Evolutionary conservation across 1,140 invertebrate genomes (phyloP), one percentile per base, ranked within the genome.

Genomic region (Globodera ellingtonae): DNA sequence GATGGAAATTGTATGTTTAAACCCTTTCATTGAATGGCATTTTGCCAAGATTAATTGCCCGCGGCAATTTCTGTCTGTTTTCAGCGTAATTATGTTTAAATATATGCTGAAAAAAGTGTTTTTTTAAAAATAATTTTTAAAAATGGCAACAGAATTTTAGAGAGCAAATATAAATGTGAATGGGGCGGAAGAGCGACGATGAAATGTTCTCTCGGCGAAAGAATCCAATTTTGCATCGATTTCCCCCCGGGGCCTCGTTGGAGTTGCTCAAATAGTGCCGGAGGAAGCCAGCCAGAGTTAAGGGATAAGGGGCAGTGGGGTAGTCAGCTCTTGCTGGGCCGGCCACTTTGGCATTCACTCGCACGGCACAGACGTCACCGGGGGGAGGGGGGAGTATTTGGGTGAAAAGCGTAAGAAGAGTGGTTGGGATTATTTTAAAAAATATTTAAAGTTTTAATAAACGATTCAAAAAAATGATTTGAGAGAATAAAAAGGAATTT

Each of bases 161-260:
- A 3, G 56, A 10, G 56, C 13, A 62, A 62, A 18, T 6, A 15
- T 62, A 62, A 15, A 13, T 2, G 13, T 62, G 56, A 62, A 62
- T 18, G 5, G 56, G 18, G 18, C 6, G 10, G 56, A 62, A 62
- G 13, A 24, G 56, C 50, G 50, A 52, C 50, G 50, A 52, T 52
- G 4, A 52, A 62, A 62, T 62, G 56, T 62, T 62, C 18, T 62
- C 56, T 62, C 56, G 13, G 56, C 18, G 15, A 62, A 18, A 62
- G 56, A 62, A 62, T 62, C 56, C 56, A 62, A 62, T n/a, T 62
- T 62, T 62, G 56, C 56, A 62, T 62, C 56, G 56, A 62, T 62
- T 62, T 62, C 56, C 56, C 56, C 56, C 18, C 56, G 56, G 56
- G 56, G 10, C 13, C 35, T 18, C 18, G 56, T 62, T 62, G 56